Conservation (phyloP, 2,888 invertebrate genomes). For the Hecatera dysodea region DNA sequence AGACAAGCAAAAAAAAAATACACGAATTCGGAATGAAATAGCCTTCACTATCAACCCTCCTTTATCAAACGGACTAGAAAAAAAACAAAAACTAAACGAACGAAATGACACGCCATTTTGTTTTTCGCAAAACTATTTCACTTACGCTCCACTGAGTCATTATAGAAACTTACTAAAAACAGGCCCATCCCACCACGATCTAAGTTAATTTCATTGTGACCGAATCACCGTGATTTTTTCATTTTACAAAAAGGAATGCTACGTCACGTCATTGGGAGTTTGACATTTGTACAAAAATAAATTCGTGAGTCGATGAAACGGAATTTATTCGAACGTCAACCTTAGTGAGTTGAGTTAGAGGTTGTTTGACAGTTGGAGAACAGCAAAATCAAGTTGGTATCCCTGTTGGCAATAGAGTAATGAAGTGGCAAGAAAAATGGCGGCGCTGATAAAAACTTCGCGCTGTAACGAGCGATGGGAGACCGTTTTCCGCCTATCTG, state of each 20-base stretch:
- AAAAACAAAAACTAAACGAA: too few species aligned
- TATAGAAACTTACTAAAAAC: slow-evolving; percentile 51
- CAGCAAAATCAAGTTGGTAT: slow-evolving; percentile 27
- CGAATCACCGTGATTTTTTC: slow-evolving; percentile 62
- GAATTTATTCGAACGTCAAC: slow-evolving; percentile 14
- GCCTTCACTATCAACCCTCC: slow-evolving; percentile 48
- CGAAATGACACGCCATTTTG: slow-evolving; percentile 56
- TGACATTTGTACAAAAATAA: slow-evolving; percentile 45
- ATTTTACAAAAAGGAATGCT: slow-evolving; percentile 51
- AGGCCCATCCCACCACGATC: slow-evolving; percentile 39
- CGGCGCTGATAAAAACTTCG: slow-evolving; percentile 53
- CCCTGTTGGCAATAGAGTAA: slow-evolving; percentile 58
- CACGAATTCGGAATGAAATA: slow-evolving; percentile 46
- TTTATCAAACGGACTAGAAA: slow-evolving; percentile 44
- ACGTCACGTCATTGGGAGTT: slow-evolving; percentile 52
- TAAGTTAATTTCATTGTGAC: slow-evolving; percentile 54
- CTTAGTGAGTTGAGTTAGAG: slow-evolving; percentile 1
- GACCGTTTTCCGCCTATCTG: slow-evolving; percentile 48
- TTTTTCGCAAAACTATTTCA: slow-evolving; percentile 58
- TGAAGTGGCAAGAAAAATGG: slow-evolving; percentile 63
- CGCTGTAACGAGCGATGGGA: slow-evolving; percentile 57
- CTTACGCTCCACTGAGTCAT: slow-evolving; percentile 51
- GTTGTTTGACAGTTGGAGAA: background rate
- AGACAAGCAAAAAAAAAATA: slow-evolving; percentile 45
- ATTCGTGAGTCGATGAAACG: background rate